A percentile compares a stretch with the other conserved stretches of the same genome.
phyloP scores from a whole-genome alignment of 2,113 vertebrate species.

The Ceuthmochares aereus region DNA sequence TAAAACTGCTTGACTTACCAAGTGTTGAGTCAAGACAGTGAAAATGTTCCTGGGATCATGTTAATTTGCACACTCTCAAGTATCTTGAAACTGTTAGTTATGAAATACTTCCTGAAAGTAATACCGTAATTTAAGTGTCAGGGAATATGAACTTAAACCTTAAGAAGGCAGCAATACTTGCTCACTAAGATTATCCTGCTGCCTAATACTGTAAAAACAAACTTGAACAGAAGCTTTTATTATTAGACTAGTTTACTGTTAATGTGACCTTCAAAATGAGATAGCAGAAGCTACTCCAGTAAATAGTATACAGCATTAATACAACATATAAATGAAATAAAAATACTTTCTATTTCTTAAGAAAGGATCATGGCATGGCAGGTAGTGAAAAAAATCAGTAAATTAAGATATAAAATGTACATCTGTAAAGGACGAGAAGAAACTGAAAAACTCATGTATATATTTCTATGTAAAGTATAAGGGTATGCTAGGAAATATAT shows the following conservation, averaged over 20 bases:
- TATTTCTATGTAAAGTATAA: neutral
- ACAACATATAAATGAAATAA: neutral
- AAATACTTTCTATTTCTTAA: neutral
- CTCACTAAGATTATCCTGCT: neutral
- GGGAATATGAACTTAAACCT: constrained; percentile 34
- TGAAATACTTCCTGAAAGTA: constrained; percentile 31
- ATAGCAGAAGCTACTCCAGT: neutral
- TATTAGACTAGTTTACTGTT: neutral
- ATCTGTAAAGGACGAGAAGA: neutral
- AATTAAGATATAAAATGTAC: neutral
- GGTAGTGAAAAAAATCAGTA: neutral
- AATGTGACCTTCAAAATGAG: neutral
- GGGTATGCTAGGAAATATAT: neutral
- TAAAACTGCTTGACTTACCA: neutral
- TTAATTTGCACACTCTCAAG: constrained; percentile 26
- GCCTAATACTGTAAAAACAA: constrained; percentile 32
- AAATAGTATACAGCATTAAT: constrained; percentile 32
- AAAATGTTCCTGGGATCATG: constrained; percentile 15
- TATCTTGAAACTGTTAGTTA: constrained; percentile 31
- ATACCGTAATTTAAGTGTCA: constrained; percentile 4
- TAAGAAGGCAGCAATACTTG: constrained; percentile 46
- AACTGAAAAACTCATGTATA: neutral
- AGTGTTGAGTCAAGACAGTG: neutral
- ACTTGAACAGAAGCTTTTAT: constrained; percentile 8
- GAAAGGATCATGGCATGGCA: neutral